Base-by-base conservation (phyloP, 2,888 invertebrate species). In the Bembecia ichneumoniformis region DNA sequence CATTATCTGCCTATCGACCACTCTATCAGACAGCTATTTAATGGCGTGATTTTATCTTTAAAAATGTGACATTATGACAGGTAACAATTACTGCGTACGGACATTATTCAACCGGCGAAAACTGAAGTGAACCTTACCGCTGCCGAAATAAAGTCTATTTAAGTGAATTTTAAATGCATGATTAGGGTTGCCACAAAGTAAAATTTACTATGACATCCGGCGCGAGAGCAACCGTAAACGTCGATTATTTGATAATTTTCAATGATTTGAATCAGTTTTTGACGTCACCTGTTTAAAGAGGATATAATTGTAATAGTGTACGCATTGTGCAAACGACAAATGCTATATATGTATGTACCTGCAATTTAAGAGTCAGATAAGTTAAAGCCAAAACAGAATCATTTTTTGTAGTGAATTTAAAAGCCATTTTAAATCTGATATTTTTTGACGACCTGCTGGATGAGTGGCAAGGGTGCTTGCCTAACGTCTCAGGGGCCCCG, bases 161-260 rank as follows among this genome's bases (percentile, higher is more conserved):
- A 28, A 5, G 28, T 28, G 9, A 28, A 13, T 10, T 40, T 40
- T 40, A 3, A 14, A 13, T 10, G 40, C 14, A 40, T 7, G 5
- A 3, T 14, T 40, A 40, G 40, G n/a, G 3, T 40, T 40, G 40
- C 14, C 40, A 13, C 40, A 5, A 13, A 11, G 14, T 40, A 40
- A 40, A 34, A 14, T 50, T 50, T 46, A 13, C 34, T 17, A 46
- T 74, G 79, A 77, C 82, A 81, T 82, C 81, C 82, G 80, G 77
- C 82, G 81, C 71, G 69, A 63, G 80, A 81, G 83, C 83, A 81
- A 48, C 48, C 40, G 35, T 34, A 10, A 46, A 20, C 7, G 76
- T 71, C 82, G 83, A 83, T 83, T 84, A 86, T 73, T 82, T 74
- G 84, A 86, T 86, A 86, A 84, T 86, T 86, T 82, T 58, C n/a